A percentile compares a stretch with the other conserved stretches of the same genome.
phyloP scores from a whole-genome alignment of 2,888 invertebrate genomes.

The Drosophila tanythrix region DNA sequence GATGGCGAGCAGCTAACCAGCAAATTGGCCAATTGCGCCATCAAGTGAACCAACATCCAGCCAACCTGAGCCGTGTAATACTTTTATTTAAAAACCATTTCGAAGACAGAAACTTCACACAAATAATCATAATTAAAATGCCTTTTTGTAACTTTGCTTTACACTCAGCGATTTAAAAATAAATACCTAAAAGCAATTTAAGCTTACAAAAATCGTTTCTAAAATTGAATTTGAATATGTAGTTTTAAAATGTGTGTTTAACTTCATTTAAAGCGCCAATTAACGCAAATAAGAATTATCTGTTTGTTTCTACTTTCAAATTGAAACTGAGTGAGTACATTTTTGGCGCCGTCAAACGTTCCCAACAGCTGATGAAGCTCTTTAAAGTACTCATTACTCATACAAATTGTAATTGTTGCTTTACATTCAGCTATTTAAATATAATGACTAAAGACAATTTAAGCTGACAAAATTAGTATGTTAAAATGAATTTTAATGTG shows the following conservation, averaged over 20 bases:
- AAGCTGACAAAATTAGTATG: no score
- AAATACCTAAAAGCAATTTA: slow-evolving; percentile 12
- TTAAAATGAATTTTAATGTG: background rate
- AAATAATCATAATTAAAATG: slow-evolving; percentile 37
- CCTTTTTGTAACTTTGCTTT: slow-evolving; percentile 44
- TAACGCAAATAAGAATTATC: background rate
- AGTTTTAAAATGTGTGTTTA: background rate
- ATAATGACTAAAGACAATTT: no score
- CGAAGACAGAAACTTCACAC: slow-evolving; percentile 49
- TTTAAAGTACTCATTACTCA: slow-evolving; percentile 8
- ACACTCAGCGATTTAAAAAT: slow-evolving; percentile 6
- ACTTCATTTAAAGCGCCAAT: background rate
- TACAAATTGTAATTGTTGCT: background rate
- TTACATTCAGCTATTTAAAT: background rate
- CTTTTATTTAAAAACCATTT: slow-evolving; percentile 42
- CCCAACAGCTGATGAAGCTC: slow-evolving; percentile 53
- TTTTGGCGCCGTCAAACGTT: slow-evolving; percentile 13
- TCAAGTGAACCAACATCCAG: slow-evolving; percentile 87
- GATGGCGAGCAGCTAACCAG: slow-evolving; percentile 91
- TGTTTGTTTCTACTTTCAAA: background rate
- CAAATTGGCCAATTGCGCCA: slow-evolving; percentile 92
- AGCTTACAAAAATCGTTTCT: background rate
- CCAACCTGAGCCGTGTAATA: slow-evolving; percentile 74
- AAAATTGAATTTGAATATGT: background rate
- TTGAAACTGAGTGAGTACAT: slow-evolving; percentile 4